A percentile compares a stretch with the other conserved stretches of the same genome.
Conservation (phyloP, 2,113 vertebrate species). For the Channa argus region DNA sequence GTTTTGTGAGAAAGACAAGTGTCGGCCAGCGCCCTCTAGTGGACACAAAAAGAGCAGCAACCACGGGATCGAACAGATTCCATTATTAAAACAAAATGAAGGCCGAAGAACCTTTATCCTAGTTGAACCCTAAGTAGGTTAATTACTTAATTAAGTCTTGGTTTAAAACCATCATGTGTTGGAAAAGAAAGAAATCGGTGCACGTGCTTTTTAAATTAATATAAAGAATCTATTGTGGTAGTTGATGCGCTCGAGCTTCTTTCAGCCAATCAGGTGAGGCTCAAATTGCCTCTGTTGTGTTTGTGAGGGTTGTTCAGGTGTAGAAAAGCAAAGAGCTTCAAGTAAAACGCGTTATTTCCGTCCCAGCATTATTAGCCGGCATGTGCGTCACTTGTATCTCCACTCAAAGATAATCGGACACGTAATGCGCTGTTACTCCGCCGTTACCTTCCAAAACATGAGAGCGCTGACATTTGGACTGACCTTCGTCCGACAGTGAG, state of each 20-base stretch:
- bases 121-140: too few relatives aligned
- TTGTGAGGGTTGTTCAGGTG: neutral
- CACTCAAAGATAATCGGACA: too few relatives aligned
- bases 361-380: too few relatives aligned
- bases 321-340: neutral
- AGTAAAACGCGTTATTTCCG: too few relatives aligned
- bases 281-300: neutral
- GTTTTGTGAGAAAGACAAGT: neutral
- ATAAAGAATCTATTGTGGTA: too few relatives aligned
- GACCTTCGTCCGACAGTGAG: slow-evolving; percentile 84
- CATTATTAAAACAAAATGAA: too few relatives aligned
- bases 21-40: neutral
- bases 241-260: neutral
- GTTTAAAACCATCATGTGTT: too few relatives aligned
- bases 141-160: too few relatives aligned
- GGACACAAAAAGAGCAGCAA: neutral
- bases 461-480: slow-evolving; percentile 66
- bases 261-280: neutral
- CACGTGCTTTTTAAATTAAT: too few relatives aligned
- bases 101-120: too few relatives aligned
- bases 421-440: neutral
- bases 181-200: neutral
- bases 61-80: too few relatives aligned
- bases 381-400: too few relatives aligned
- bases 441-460: slow-evolving; percentile 11